A percentile compares a stretch with the other conserved stretches of the same genome.
phyloP scores from a whole-genome alignment of 2,888 invertebrate species.

The Dynastes tityus region DNA sequence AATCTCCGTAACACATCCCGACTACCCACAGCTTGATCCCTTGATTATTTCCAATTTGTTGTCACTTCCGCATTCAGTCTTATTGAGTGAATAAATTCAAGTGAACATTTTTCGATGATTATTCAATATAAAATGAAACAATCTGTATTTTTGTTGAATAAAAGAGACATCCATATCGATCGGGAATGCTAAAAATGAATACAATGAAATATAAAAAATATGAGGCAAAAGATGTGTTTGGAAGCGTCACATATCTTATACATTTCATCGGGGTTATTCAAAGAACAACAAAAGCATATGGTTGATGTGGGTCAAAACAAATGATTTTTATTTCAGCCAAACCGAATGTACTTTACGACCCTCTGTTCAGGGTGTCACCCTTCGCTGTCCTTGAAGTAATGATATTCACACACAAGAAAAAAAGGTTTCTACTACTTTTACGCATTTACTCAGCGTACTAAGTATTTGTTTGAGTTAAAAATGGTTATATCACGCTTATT shows the following conservation, averaged over 20 bases:
- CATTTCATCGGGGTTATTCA: slow-evolving; percentile 7
- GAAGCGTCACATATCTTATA: slow-evolving; percentile 13
- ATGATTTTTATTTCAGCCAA: slow-evolving; percentile 38
- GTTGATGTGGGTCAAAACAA: slow-evolving; percentile 47
- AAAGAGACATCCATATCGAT: not conserved
- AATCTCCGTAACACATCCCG: slow-evolving; percentile 25
- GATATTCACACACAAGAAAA: no score
- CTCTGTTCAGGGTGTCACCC: not conserved
- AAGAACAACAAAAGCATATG: slow-evolving; percentile 48
- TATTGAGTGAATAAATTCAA: slow-evolving; percentile 33
- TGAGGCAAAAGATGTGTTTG: not conserved
- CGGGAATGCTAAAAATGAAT: slow-evolving; percentile 1
- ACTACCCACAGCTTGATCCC: slow-evolving; percentile 36
- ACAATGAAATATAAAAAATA: slow-evolving; percentile 32
- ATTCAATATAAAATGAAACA: not conserved
- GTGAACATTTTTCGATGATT: slow-evolving; percentile 15
- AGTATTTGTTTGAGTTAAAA: no score
- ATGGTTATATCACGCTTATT: no score
- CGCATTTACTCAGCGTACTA: no score
- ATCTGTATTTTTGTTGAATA: not conserved
- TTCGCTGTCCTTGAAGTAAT: not conserved
- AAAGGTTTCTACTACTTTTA: no score
- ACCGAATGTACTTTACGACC: slow-evolving; percentile 38
- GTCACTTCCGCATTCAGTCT: slow-evolving; percentile 29
- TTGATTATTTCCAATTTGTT: slow-evolving; percentile 50